Percentiles rank a stretch among this genome's conserved stretches.
Evolutionary conservation across 2,888 invertebrate species (phyloP).

Genomic region (Dynastes maya): DNA sequence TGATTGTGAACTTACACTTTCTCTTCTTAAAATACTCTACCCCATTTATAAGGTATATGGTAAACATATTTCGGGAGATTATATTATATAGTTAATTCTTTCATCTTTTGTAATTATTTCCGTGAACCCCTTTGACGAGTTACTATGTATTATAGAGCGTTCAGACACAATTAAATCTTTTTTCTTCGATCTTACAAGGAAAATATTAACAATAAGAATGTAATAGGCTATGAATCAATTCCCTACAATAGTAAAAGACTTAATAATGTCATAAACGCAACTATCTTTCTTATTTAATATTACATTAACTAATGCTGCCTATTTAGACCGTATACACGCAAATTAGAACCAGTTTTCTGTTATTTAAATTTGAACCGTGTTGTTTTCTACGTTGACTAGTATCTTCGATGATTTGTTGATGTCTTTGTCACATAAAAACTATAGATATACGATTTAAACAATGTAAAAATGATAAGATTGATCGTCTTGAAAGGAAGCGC

Average conservation of each 20-base stretch:
- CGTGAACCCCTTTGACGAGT: background rate
- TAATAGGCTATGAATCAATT: too few relatives aligned
- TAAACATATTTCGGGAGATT: background rate
- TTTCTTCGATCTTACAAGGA: background rate
- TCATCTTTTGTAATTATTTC: background rate
- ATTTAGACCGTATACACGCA: conserved; percentile 12
- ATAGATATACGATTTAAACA: background rate
- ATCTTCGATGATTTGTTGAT: conserved; percentile 13
- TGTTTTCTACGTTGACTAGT: conserved; percentile 16
- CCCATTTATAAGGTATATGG: background rate
- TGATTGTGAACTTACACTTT: background rate
- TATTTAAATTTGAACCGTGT: background rate
- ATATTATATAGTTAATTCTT: conserved; percentile 4
- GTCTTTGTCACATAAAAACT: background rate
- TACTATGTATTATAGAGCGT: background rate
- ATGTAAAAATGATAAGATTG: background rate
- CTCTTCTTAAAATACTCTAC: background rate
- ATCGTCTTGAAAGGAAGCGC: too few relatives aligned
- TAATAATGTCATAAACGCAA: background rate
- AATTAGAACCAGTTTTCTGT: conserved; percentile 20
- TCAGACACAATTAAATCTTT: conserved; percentile 2
- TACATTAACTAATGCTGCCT: background rate
- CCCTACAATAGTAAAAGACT: background rate
- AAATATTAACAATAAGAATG: too few relatives aligned
- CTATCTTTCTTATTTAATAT: background rate